These are phyloP conservation scores for Otus sunia DNA, from an alignment of 2,113 vertebrate species.

Conservation along the genomic window DNA sequence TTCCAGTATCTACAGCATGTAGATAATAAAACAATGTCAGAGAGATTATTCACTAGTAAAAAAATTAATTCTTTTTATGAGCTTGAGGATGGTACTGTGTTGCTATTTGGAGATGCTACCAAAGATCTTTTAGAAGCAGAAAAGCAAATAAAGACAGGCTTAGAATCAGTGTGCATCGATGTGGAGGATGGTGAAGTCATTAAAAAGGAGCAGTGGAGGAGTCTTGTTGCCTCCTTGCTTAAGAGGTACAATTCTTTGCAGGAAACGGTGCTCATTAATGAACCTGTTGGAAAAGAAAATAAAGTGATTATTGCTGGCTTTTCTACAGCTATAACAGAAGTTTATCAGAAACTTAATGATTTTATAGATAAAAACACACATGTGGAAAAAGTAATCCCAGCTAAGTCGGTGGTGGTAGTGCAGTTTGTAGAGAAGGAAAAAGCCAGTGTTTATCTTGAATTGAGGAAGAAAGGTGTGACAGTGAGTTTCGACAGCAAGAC, in stretches of 20 bases:
- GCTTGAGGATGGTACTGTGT: constrained; percentile 44
- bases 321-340: constrained; percentile 43
- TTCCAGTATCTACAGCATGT: constrained; percentile 71
- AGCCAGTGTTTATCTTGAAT: not conserved
- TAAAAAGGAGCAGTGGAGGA: constrained; percentile 69
- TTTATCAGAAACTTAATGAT: constrained; percentile 47
- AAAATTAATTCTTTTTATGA: constrained; percentile 75
- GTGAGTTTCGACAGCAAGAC: constrained; percentile 35
- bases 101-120: constrained; percentile 66
- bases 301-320: constrained; percentile 77
- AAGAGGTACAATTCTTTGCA: constrained; percentile 26
- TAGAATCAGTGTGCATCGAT: constrained; percentile 61
- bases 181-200: constrained; percentile 71
- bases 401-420: constrained; percentile 31
- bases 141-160: constrained; percentile 60
- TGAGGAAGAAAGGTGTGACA: constrained; percentile 61
- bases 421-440: constrained; percentile 72
- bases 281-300: not conserved
- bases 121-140: constrained; percentile 73
- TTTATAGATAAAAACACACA: constrained; percentile 76
- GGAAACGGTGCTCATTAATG: constrained; percentile 44
- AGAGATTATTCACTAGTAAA: constrained; percentile 70
- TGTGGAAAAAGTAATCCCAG: constrained; percentile 55
- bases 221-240: constrained; percentile 35
- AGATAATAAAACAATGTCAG: constrained; percentile 67